Base-by-base conservation (phyloP, 1,140 invertebrate genomes). In the Eubasilissa regina region DNA sequence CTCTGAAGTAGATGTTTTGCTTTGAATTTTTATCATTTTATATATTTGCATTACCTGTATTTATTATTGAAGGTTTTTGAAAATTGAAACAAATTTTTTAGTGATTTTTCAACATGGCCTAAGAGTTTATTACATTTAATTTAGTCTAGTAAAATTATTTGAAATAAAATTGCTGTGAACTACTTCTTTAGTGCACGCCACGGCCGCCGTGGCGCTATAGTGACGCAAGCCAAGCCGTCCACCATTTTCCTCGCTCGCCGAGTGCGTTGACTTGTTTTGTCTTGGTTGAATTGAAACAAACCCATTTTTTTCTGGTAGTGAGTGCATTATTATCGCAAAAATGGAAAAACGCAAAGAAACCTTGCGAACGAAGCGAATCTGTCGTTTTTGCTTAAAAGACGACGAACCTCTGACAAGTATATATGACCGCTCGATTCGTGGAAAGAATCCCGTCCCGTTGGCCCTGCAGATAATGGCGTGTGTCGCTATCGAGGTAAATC, bases 401-500 rank as follows among this genome's bases (percentile, higher is more conserved):
- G 86, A 89, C 80, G 90, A 91, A 79, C 90, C 92, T 56, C 85
- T 94, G 62, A 90, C 84, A 78, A 93, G 90, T 86, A 93, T 95
- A 84, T 93, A 92, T 84, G 90, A 92, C 68, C 62, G 90, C 82
- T 90, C 90, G 84, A 85, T 86, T 75, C 85, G 87, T 80, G 84
- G 90, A 64, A 91, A 89, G 84, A 89, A 90, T 76, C 87, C 87
- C 74, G 90, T 93, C 64, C 91, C 93, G 79, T 87, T 95, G 82
- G 89, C 91, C 53, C 85, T 94, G 82, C 93, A 94, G 87, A 93
- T 94, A 84, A 93, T 95, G 91, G 92, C 94, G 47, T 94, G 93
- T 84, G 90, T 93, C 79, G 90, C 93, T 58, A 92, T 94, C 77
- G 94, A 95, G 93, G 94, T 94, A 92, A 89, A 66, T 81, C 51